Base-by-base conservation (phyloP, 2,888 invertebrate species). In the Halictus quadricinctus region DNA sequence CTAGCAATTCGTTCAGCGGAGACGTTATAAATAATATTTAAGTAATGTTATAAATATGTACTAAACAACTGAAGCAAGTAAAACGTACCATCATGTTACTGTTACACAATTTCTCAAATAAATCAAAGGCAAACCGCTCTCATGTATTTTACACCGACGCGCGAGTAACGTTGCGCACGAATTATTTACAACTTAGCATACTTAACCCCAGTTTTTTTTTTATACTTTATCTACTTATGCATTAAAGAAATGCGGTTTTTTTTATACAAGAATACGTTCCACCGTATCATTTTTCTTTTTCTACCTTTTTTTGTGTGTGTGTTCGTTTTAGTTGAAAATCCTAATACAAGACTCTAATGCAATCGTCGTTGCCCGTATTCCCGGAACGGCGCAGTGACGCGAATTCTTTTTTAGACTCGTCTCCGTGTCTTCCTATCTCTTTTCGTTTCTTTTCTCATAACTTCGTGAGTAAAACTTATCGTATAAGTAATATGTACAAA, bases 261-360 rank as follows among this genome's bases (percentile, higher is more conserved):
- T 54, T 83, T 84, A 84, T 90, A 90, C 85, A 90, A 89, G 90
- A 90, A 90, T 89, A 90, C 88, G 83, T 81, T 81, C 50, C 73
- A 72, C 72, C 50, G n/a, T 79, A 79, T 60, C 72, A 60, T 13
- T 60, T 69, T 69, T 60, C 79, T 58, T 76, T 72, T 41, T 70
- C 29, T 77, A 48, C 79, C 72, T 70, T 76, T 83, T 81, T 66
- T 2, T 54, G 50, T 58, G 10, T 64, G 60, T 64, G 12, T 70
- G 70, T 54, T 54, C 36, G 58, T 72, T 60, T 72, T 29, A 76
- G 76, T n/a, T 50, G 74, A 79, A 79, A 64, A 73, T 64, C n/a
- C 60, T 79, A 79, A 73, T 80, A 76, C 72, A 84, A 82, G 82
- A 73, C 73, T 80, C 73, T 78, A 79, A 87, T 73, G 76, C 64